Base-by-base conservation (phyloP, 2,113 vertebrate species). In the Narcine bancroftii region DNA sequence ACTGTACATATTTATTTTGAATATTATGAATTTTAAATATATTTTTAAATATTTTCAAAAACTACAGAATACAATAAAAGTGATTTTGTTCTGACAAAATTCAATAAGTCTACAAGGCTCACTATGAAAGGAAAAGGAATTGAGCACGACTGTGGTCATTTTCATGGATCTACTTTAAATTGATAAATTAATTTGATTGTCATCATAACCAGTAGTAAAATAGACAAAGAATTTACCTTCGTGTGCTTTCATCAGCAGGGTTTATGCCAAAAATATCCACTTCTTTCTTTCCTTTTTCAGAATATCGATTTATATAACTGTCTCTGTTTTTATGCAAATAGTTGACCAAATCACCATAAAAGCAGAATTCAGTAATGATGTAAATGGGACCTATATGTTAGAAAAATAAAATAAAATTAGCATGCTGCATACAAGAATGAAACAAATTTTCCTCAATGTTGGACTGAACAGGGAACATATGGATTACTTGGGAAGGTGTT, bases 341-440 rank as follows among this genome's bases (percentile, higher is more conserved):
- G 96, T 99, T 99, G 93, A 99, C 98, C 95, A 99, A 95, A 94
- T 99, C 99, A 2, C 99, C 99, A 63, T 99, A 97, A 96, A 99
- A 98, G 93, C 99, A 99, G 93, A 99, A 99, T 95, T 99, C 99
- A 0, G 99, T 99, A 94, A 99, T 99, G 92, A 99, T 99, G 94
- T 99, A 99, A 95, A 99, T 99, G 63, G 99, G 99, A 75, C 99
- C 99, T 99, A 94, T 39, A 89, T 92, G 93, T 94, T 66, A 92
- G 92, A 93, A 17, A 92, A 92, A n/a, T n/a, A n/a, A 93, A 63
- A 15, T 83, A 56, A 92, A 72, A 47, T 29, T 45, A 91, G 21
- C 85, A 69, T 72, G 9, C 21, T 53, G 63, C 21, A 77, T 26
- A 39, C 39, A 53, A 63, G 24, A 87, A 50, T 36, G 6, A 56